Evolutionary conservation across 2,113 vertebrate species (phyloP), one percentile per base, ranked within the genome.

Genomic region (Edolisoma coerulescens): DNA sequence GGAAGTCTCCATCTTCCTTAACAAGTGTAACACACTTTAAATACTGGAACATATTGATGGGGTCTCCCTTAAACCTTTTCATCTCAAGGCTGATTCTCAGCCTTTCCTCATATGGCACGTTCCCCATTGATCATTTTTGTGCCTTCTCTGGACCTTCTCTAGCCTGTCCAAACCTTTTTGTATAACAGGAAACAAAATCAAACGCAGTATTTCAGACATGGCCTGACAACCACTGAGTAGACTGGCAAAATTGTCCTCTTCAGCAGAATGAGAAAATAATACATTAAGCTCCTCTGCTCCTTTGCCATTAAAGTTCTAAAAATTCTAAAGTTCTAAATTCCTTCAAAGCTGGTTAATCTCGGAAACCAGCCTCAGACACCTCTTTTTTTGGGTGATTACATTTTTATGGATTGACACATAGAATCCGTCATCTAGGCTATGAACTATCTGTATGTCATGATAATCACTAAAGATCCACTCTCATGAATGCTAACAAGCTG

Each of bases 391-490:
- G n/a, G 44, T 91, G 84, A 97, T 96, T 96, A 93, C 12, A 61
- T 59, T 94, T 90, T 54, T 80, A 49, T 30, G 87, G 97, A 97
- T 61, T 97, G 97, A 97, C 96, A 87, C 54, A 52, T 54, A 94
- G 87, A 94, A 97, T 95, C 89, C 83, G 92, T 96, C 93, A 92
- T 97, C 76, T 89, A 70, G 81, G 57, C 80, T 91, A 79, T 95
- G 96, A 96, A 93, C 94, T 97, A 96, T 60, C 93, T 86, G 53
- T 52, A 53, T 97, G 97, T 90, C 97, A 94, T 26, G 84, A 87
- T 94, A 94, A 95, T 95, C 96, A 93, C 69, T 65, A 67, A 93
- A 76, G 86, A 95, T 77, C 32, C 65, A 80, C 81, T 90, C 84
- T 89, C 90, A 73, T 77, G 93, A 96, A 97, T 97, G 84, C 63